These are phyloP conservation scores for Pomatostomus ruficeps DNA, from an alignment of 2,113 vertebrate genomes.

Conservation along the genomic window DNA sequence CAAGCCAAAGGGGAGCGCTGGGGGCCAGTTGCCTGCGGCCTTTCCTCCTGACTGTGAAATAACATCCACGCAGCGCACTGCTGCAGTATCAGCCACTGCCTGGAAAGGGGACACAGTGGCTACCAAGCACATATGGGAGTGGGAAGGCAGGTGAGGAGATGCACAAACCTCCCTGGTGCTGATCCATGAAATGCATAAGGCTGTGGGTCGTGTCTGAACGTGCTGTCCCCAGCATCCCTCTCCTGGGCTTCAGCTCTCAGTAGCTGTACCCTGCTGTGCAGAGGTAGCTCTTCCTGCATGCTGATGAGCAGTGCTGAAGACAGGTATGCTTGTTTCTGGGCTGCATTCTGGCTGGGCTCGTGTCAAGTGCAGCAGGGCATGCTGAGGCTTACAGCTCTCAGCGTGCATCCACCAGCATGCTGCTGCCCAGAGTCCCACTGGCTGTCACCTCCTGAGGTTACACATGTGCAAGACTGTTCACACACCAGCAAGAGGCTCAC, in stretches of 20 bases:
- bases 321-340: background rate
- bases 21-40: accelerated
- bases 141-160: background rate
- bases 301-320: background rate
- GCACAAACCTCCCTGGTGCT: background rate
- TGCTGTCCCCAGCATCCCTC: background rate
- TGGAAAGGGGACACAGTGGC: background rate
- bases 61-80: accelerated
- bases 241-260: background rate
- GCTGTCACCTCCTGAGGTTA: background rate
- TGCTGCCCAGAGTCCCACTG: background rate
- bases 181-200: background rate
- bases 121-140: background rate
- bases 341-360: background rate
- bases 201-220: background rate
- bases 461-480: background rate
- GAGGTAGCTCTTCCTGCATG: background rate
- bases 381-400: background rate
- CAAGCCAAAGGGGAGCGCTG: background rate
- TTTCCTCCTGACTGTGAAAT: background rate
- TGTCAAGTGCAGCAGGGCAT: background rate
- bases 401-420: background rate
- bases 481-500: background rate
- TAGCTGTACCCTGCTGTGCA: background rate
- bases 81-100: background rate